phyloP scores from a whole-genome alignment of 2,113 vertebrate genomes.

The Macrotus californicus region DNA sequence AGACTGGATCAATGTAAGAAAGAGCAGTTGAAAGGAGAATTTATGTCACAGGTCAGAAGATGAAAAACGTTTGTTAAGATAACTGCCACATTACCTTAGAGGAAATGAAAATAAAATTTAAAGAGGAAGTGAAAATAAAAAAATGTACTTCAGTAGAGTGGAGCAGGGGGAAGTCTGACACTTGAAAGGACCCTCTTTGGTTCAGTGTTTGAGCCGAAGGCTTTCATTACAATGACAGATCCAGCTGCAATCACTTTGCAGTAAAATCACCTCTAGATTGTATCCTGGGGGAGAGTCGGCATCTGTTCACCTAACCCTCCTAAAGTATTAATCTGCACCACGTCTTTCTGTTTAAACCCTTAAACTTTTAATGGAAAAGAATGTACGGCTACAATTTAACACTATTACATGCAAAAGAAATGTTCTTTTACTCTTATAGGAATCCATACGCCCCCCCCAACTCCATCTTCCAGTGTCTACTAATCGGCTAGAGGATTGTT shows the following conservation, averaged over 20 bases:
- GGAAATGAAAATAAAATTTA: constrained; percentile 41
- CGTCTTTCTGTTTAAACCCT: constrained; percentile 37
- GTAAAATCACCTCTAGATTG: constrained; percentile 64
- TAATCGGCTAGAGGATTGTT: not conserved
- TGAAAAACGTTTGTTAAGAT: not conserved
- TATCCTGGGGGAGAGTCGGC: constrained; percentile 43
- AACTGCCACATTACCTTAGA: not conserved
- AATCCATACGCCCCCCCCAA: not conserved
- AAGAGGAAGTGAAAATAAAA: constrained; percentile 7
- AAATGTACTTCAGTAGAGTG: constrained; percentile 27
- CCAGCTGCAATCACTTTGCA: constrained; percentile 70
- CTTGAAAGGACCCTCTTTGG: constrained; percentile 50
- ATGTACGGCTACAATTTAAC: not conserved
- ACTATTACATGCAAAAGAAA: not conserved
- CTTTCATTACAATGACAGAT: constrained; percentile 61
- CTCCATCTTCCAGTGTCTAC: not conserved
- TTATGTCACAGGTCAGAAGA: not conserved
- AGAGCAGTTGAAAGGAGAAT: not conserved
- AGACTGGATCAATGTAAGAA: not conserved
- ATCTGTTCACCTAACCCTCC: constrained; percentile 57
- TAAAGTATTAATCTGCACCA: constrained; percentile 29
- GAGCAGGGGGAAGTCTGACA: constrained; percentile 23
- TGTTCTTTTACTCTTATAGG: not conserved
- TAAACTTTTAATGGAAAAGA: constrained; percentile 5
- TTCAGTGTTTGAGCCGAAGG: constrained; percentile 45